These are phyloP conservation scores for Myodes glareolus DNA, from an alignment of 2,113 vertebrate genomes.

Conservation along the genomic window DNA sequence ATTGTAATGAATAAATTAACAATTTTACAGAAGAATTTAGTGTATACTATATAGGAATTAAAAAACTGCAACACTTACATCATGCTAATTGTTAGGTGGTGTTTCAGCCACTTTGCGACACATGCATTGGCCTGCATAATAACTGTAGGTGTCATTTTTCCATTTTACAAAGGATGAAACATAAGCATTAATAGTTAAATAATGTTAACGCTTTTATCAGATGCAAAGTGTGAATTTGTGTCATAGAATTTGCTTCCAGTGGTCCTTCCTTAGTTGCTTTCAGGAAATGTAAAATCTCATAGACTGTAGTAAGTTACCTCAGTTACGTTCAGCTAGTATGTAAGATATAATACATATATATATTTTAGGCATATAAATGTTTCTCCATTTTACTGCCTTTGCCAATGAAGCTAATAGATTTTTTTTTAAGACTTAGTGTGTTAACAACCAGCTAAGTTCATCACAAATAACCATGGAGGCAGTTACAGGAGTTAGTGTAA, in stretches of 20 bases:
- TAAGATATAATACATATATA: too few species aligned
- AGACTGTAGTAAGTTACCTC: background rate
- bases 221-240: conserved; percentile 3
- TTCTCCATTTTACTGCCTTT: conserved; percentile 19
- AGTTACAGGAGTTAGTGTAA: background rate
- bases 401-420: background rate
- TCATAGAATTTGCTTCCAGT: conserved; percentile 21
- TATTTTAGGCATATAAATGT: background rate
- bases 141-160: background rate
- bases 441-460: background rate
- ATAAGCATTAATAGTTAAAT: background rate
- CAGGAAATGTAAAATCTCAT: background rate
- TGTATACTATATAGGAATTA: background rate
- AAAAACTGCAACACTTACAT: background rate
- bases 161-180: conserved; percentile 43
- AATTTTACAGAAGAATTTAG: conserved; percentile 23
- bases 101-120: background rate
- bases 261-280: background rate
- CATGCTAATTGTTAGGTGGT: background rate
- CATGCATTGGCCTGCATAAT: conserved; percentile 14
- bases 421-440: background rate
- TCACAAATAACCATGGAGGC: background rate
- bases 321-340: background rate
- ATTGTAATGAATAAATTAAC: background rate
- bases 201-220: background rate